Evolutionary conservation across 1,140 invertebrate genomes (phyloP), one percentile per base, ranked within the genome.

Genomic region (Drosophila auraria): DNA sequence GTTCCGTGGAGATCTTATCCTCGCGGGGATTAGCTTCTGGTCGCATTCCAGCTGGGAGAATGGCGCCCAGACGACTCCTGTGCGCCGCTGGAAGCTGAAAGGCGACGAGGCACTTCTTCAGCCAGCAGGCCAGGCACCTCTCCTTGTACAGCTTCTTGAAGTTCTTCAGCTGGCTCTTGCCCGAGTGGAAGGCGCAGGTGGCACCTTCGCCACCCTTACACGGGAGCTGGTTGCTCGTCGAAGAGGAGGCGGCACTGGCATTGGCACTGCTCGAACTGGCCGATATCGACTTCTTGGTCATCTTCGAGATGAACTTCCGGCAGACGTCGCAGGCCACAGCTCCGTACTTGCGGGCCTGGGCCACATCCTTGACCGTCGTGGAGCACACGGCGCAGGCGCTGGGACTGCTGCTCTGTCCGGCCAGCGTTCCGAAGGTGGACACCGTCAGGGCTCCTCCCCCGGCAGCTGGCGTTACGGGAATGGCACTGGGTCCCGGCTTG

Each of bases 91-190:
- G 96, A 82, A 97, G 95, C 92, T 96, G 96, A 92, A 97, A 97
- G 53, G 95, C 95, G 77, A 96, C 95, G 15, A 98, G 92, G 92
- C 97, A 97, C 94, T 97, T 95, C 93, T 97, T 97, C 5, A 98
- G 93, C 97, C 97, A 97, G 91, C 97, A 98, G n/a, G 96, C 96
- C 62, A 96, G 95, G 93, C 97, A 97, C 45, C 96, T 93, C 49
- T 95, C 94, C 82, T 95, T 96, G 82, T 96, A 96, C 49, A 95
- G 94, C 87, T 95, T 89, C 94, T 94, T 90, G 95, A 94, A 83
- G 91, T 96, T 96, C 95, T 95, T 96, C 62, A 96, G 94, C 79
- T 96, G 95, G 77, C 95, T 96, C 79, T 96, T 94, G 6, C 95
- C 94, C 54, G 96, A 95, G 44, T 95, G 95, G n/a, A 97, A 95